Conservation (phyloP, 2,113 vertebrate genomes). For the Martes martes region DNA sequence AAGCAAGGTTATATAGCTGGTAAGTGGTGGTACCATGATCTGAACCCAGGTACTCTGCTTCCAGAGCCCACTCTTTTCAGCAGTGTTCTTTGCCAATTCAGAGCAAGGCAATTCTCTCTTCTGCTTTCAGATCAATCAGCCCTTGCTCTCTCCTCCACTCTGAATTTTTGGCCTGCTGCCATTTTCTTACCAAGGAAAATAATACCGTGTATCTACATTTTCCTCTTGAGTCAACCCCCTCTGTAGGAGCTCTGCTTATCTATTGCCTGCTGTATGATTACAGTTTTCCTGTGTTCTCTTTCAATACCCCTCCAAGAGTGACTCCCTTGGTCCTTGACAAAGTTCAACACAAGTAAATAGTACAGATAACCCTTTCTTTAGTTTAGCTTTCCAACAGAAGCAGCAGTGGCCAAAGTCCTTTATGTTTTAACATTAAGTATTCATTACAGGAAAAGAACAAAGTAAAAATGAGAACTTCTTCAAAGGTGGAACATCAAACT, state of each 20-base stretch:
- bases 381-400: neutral
- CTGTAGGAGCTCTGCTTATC: neutral
- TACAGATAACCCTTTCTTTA: neutral
- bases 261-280: neutral
- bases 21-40: neutral
- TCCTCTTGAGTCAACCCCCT: neutral
- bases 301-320: neutral
- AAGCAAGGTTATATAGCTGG: neutral
- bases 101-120: neutral
- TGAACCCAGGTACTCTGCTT: neutral
- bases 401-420: neutral
- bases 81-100: neutral
- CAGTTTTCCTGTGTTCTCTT: neutral
- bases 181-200: constrained; percentile 14
- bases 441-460: neutral
- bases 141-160: neutral
- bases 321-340: neutral
- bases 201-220: neutral
- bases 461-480: neutral
- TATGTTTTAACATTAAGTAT: neutral
- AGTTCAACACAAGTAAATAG: neutral
- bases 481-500: neutral
- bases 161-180: neutral
- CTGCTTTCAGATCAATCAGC: neutral
- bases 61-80: neutral